These are phyloP conservation scores for Proctacanthus coquilletti DNA, from an alignment of 1,140 invertebrate genomes.

Conservation along the genomic window DNA sequence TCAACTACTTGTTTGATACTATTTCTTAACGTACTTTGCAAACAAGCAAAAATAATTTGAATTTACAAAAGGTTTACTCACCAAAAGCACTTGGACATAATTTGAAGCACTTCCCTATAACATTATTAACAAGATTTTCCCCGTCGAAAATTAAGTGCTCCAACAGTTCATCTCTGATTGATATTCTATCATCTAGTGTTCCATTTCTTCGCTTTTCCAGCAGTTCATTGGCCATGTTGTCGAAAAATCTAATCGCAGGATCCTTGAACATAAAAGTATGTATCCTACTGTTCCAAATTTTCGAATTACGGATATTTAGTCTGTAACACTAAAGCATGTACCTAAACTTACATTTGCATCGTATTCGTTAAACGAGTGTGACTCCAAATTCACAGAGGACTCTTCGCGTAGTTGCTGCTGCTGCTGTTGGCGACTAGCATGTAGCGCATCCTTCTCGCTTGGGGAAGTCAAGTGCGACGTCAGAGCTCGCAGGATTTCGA, in stretches of 20 bases:
- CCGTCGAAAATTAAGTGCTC: slow-evolving; percentile 4
- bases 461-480: slow-evolving; percentile 10
- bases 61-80: too few relatives aligned
- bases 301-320: too few relatives aligned
- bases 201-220: neutral
- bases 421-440: too few relatives aligned
- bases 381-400: too few relatives aligned
- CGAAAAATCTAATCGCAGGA: slow-evolving; percentile 6
- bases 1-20: too few relatives aligned
- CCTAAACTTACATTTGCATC: neutral
- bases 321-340: too few relatives aligned
- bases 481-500: slow-evolving; percentile 31
- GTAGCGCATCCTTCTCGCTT: slow-evolving; percentile 24
- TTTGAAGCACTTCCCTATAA: slow-evolving; percentile 22
- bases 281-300: neutral
- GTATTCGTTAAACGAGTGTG: neutral
- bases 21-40: too few relatives aligned
- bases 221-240: slow-evolving; percentile 5
- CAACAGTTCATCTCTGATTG: slow-evolving; percentile 1
- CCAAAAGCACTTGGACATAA: slow-evolving; percentile 25
- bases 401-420: too few relatives aligned
- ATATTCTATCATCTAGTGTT: neutral
- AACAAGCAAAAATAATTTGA: too few relatives aligned
- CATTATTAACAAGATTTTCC: slow-evolving; percentile 17
- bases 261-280: slow-evolving; percentile 1